Evolutionary conservation across 2,797 vertebrate genomes (phyloP).

Genomic region (Aphelocoma californica): DNA sequence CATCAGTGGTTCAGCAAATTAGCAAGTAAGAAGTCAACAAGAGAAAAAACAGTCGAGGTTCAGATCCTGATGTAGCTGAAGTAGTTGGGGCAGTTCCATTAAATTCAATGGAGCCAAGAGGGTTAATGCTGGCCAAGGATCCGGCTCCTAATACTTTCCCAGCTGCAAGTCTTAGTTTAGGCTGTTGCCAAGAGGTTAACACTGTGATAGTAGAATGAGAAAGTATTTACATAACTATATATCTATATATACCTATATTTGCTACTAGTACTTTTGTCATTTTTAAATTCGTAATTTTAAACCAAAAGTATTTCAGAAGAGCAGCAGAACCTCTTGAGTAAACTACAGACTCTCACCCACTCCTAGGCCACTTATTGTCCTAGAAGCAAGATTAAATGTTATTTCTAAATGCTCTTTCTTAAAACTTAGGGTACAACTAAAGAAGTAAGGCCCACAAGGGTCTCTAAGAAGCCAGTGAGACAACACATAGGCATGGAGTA

Average conservation of each 20-base stretch:
- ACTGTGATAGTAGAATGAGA: conserved; percentile 69
- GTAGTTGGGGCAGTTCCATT: not conserved
- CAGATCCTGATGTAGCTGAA: not conserved
- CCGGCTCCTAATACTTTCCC: not conserved
- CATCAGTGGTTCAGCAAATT: conserved; percentile 48
- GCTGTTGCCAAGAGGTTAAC: conserved; percentile 72
- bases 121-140: not conserved
- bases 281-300: conserved; percentile 30
- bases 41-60: conserved; percentile 10
- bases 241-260: conserved; percentile 33
- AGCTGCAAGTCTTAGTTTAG: conserved; percentile 60
- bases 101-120: not conserved
- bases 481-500: conserved; percentile 71
- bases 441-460: conserved; percentile 71
- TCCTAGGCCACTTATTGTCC: conserved; percentile 68
- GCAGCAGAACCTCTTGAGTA: conserved; percentile 68
- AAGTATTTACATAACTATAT: conserved; percentile 46
- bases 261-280: conserved; percentile 28
- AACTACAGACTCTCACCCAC: conserved; percentile 59
- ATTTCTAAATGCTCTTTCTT: conserved; percentile 57
- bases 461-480: conserved; percentile 72
- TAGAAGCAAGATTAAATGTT: conserved; percentile 68
- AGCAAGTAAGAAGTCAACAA: conserved; percentile 43
- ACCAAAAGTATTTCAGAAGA: conserved; percentile 64
- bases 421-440: conserved; percentile 65